Base-by-base conservation (phyloP, 2,888 invertebrate genomes). In the Falcaria lacertinaria region DNA sequence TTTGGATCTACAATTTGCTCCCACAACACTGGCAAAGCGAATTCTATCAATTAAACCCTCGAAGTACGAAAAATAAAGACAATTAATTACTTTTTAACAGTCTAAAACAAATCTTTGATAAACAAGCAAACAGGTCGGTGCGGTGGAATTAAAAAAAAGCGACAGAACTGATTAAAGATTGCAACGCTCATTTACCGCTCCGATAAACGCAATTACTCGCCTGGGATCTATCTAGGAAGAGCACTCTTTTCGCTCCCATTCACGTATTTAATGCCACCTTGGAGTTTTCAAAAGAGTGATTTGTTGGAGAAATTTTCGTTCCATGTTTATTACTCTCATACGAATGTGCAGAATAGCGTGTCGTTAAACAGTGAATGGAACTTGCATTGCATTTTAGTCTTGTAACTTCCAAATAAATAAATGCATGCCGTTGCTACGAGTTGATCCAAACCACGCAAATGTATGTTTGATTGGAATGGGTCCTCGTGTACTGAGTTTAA, bases 131-230 rank as follows among this genome's bases (percentile, higher is more conserved):
- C 58, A 53, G 48, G 50, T 56, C 50, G 50, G 58, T 52, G 61
- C 54, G 50, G 48, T 45, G 46, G 42, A 69, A 67, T 56, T 60
- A 52, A 62, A 70, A 67, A 69, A 69, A 64, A 57, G 62, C 60
- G 60, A 63, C 50, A 48, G 50, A 71, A 67, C 72, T 82, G 77
- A 84, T 85, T 82, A 82, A 74, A 83, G 77, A 80, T 82, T 80
- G 83, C 80, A 81, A 71, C 73, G 76, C 81, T 83, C 82, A 82
- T 88, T 87, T 85, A 76, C 72, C 82, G 86, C 77, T 79, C 69
- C 79, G 78, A 84, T 85, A 83, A 80, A 85, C 83, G 69, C 76
- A 85, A 85, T 86, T 83, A 83, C 72, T 69, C 64, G 61, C 56
- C 57, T 49, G 58, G 66, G 67, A 65, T 69, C 69, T 69, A 65